Evolutionary conservation across 2,113 vertebrate species (phyloP), one percentile per base, ranked within the genome.

Genomic region (Phyllostomus discolor): DNA sequence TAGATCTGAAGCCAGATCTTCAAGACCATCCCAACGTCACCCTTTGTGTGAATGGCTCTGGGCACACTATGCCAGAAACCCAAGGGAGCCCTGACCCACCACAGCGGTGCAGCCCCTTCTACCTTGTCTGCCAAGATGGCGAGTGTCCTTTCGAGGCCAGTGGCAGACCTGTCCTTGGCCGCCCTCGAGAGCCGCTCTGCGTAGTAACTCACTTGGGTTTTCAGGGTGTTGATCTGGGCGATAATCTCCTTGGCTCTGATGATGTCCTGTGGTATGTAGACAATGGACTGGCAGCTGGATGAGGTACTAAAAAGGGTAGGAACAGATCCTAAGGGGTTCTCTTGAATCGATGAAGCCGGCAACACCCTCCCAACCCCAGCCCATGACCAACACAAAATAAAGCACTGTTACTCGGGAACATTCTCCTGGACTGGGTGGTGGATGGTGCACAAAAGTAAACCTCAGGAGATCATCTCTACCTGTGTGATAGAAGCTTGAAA

Each of bases 191-290:
- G 99, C 57, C 99, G 98, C 97, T 99, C 99, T 3, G 99, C 99
- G 16, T 99, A 99, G 98, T 99, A 99, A 98, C 99, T 99, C 98
- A 99, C 99, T 99, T 99, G 99, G 0, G 99, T 99, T 98, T 99
- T 99, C 97, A 99, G 98, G 2, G 99, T 99, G 98, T 99, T 99
- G 98, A 99, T 99, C 96, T 99, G 99, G 83, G 99, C 99, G 59
- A 99, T 99, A 92, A 99, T 99, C 98, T 99, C 99, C 98, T 99
- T 99, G 98, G 99, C 99, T 92, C 99, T 98, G 95, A 99, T 80
- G 2, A 99, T 98, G 90, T 99, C 99, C 98, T 99, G 99, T 3
- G 99, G 99, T 95, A 99, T 99, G 98, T 99, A 99, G 98, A 99
- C 98, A 93, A 99, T 99, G 96, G 99, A 99, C 98, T 99, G 99